These are phyloP conservation scores for Thereuonema tuberculata DNA, from an alignment of 1,140 invertebrate genomes.

Conservation along the genomic window DNA sequence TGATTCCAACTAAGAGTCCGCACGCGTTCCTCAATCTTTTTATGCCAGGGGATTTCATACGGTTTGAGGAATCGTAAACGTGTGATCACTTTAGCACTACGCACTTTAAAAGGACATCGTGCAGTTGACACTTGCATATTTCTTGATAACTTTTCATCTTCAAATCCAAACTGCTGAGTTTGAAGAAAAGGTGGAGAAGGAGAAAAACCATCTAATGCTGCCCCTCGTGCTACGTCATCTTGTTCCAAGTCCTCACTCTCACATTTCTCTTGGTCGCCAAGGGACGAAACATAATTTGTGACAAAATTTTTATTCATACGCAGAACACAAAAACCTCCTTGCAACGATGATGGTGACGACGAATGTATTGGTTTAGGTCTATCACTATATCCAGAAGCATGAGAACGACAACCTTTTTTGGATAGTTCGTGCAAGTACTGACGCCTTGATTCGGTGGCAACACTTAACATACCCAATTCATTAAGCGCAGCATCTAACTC, in stretches of 20 bases:
- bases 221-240: neutral
- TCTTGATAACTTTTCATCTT: neutral
- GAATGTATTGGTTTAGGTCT: no score
- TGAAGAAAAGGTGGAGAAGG: neutral
- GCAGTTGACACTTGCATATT: neutral
- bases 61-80: neutral
- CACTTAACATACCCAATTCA: neutral
- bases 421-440: neutral
- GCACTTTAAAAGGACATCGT: no score
- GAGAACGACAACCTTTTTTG: neutral
- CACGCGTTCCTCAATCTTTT: neutral
- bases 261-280: neutral
- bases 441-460: neutral
- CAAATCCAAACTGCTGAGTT: neutral
- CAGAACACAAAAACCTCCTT: neutral
- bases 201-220: neutral
- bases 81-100: neutral
- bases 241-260: neutral
- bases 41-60: neutral
- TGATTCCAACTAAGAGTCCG: slow-evolving; percentile 1
- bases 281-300: neutral
- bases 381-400: neutral
- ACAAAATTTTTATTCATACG: neutral
- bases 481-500: neutral
- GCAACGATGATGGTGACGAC: no score